Conservation (phyloP, 2,888 invertebrate genomes). For the Parnassius smintheus region DNA sequence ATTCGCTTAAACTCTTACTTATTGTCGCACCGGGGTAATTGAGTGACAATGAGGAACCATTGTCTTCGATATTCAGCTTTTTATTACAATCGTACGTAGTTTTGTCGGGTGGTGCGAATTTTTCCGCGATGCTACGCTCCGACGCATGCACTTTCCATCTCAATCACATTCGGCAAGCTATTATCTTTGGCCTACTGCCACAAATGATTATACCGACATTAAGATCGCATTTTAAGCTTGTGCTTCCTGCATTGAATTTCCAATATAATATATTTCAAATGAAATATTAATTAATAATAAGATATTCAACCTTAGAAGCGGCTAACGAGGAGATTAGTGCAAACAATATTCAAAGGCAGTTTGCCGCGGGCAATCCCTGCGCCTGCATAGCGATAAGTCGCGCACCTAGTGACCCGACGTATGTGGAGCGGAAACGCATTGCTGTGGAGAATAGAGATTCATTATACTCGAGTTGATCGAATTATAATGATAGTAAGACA, state of each 20-base stretch:
- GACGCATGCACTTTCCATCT: constrained; percentile 34
- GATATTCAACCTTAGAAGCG: too few species aligned
- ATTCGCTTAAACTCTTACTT: background rate
- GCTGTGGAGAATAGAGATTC: constrained; percentile 5
- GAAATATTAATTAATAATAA: too few species aligned
- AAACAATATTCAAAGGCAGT: background rate
- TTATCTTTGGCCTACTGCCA: constrained; percentile 29
- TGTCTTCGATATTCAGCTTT: constrained; percentile 20
- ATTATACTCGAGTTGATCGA: constrained; percentile 24
- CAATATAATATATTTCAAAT: background rate
- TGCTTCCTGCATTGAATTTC: background rate
- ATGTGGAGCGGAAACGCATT: constrained; percentile 16
- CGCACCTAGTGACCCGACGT: constrained; percentile 2
- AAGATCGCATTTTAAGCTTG: background rate
- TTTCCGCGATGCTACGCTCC: constrained; percentile 31
- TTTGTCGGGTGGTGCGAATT: constrained; percentile 22
- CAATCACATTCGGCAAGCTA: constrained; percentile 30
- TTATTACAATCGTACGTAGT: constrained; percentile 10
- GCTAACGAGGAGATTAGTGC: background rate
- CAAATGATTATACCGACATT: constrained; percentile 9
- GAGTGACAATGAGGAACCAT: constrained; percentile 4
- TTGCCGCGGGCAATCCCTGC: background rate
- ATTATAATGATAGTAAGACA: constrained; percentile 18
- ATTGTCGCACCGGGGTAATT: constrained; percentile 1
- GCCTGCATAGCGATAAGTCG: constrained; percentile 1